phyloP scores from a whole-genome alignment of 2,797 vertebrate genomes.

The Urosaurus nigricauda region DNA sequence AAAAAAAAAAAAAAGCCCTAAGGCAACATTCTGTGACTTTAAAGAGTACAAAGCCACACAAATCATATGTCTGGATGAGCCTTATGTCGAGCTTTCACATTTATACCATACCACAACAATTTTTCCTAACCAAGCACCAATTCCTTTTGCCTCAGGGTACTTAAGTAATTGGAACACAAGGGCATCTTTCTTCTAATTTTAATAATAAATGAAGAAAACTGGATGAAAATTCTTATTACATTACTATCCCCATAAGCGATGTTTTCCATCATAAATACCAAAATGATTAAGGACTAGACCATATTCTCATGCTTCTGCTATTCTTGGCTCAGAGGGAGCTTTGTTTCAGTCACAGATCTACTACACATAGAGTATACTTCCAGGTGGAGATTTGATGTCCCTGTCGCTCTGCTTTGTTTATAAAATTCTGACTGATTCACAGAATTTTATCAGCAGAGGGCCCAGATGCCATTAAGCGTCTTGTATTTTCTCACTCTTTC shows the following conservation, averaged over 20 bases:
- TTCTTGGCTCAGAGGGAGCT: constrained; percentile 11
- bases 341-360: constrained; percentile 46
- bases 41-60: no score
- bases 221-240: fast-evolving
- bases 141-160: neutral
- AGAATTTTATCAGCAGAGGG: neutral
- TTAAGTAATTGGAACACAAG: constrained; percentile 13
- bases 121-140: no score
- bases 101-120: no score
- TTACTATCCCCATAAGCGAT: neutral
- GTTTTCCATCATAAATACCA: neutral
- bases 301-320: neutral
- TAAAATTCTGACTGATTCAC: neutral
- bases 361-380: neutral
- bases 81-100: no score
- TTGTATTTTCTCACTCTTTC: neutral
- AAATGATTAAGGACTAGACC: neutral
- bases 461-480: neutral
- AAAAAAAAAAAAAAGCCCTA: no score
- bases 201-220: constrained; percentile 27
- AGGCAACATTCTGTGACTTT: no score
- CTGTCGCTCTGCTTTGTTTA: neutral
- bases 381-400: neutral
- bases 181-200: constrained; percentile 35
- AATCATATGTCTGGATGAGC: no score